Evolutionary conservation across 2,797 vertebrate genomes (phyloP), one percentile per base, ranked within the genome.

Genomic region (Scarus forsteni): DNA sequence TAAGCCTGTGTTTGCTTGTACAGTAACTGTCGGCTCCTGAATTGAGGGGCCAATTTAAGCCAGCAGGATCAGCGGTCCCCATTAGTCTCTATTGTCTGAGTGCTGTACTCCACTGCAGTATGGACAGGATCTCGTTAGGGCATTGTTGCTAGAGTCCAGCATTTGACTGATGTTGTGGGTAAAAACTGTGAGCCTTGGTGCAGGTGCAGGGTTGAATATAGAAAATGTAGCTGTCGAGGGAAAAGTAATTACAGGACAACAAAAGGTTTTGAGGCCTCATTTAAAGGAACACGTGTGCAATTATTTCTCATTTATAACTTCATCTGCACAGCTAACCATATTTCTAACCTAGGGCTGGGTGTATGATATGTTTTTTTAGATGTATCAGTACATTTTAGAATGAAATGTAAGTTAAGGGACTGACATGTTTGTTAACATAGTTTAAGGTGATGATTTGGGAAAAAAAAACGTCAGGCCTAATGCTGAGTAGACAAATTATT

Each of bases 31-130:
- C 18, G 39, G 63, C 77, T 67, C 74, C 59, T 77, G 70, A 81
- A 81, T 85, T 77, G 64, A 6, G 13, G 73, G 68, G 80, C 61
- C 75, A 82, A 80, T 79, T 83, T 84, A 87, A 85, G 71, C 66
- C 74, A 49, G 46, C 46, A 60, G 77, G 64, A 84, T 79, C 83
- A 79, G 64, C 18, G 63, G 50, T 73, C 69, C 43, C 84, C 60
- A 80, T 83, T 87, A 80, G 69, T 82, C 74, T 80, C 73, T 60
- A 68, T 73, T 89, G 84, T 88, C 77, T 71, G 59, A 60, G 49
- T 63, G 44, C 49, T 16, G 75, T 49, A 79, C 53, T 79, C 66
- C 56, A 56, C 68, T 44, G 49, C 49, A 55, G 71, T 50, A 60
- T 39, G 64, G 70, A 61, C 66, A 61, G 35, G 70, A 57, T 73